Conservation (phyloP, 1,140 invertebrate genomes). For the Sminthurinus signatus region DNA sequence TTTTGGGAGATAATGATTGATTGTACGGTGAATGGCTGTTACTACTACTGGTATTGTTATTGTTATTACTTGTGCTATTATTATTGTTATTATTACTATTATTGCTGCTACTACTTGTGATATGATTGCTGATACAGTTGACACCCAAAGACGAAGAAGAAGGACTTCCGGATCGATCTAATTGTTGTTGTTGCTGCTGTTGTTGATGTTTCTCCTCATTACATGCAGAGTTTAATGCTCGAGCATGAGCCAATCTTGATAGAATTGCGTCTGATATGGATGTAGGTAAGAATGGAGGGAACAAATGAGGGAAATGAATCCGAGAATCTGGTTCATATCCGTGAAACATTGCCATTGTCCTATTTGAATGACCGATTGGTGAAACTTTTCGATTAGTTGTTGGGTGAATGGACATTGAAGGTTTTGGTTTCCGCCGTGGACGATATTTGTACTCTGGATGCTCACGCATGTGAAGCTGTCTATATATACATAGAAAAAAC, state of each 20-base stretch:
- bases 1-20: conserved; percentile 22
- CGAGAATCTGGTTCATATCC: neutral
- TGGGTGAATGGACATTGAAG: conserved; percentile 47
- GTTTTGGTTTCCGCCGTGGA: conserved; percentile 83
- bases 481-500: conserved; percentile 35
- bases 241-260: conserved; percentile 17
- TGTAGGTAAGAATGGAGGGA: conserved; percentile 32
- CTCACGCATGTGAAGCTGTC: conserved; percentile 94
- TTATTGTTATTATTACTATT: conserved; percentile 8
- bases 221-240: conserved; percentile 16
- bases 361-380: conserved; percentile 23
- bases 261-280: conserved; percentile 26
- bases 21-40: conserved; percentile 17
- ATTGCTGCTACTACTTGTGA: neutral
- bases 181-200: neutral
- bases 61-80: conserved; percentile 8
- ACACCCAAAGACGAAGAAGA: conserved; percentile 14
- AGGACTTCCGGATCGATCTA: conserved; percentile 8
- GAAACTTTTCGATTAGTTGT: conserved; percentile 29
- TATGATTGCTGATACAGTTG: conserved; percentile 7
- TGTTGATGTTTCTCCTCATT: conserved; percentile 7
- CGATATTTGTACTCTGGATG: conserved; percentile 94
- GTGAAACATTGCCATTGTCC: conserved; percentile 35
- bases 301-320: conserved; percentile 25
- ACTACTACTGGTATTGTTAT: conserved; percentile 8